A percentile compares a stretch with the other conserved stretches of the same genome.
Evolutionary conservation across 2,797 vertebrate genomes (phyloP).

Genomic region (Nannoperca obscura): DNA sequence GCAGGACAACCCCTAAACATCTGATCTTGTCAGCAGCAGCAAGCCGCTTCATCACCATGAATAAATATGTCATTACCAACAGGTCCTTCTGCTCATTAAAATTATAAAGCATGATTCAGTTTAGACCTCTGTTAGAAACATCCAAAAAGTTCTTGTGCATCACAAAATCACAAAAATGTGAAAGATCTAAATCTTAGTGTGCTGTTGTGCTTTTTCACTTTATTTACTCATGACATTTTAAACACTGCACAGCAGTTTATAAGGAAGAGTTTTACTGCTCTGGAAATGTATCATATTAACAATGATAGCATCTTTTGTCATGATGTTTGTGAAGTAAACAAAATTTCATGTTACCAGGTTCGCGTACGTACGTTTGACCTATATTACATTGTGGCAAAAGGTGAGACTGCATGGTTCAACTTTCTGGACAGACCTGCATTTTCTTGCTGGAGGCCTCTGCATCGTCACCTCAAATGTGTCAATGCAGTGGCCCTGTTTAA

Average conservation of each 20-base stretch:
- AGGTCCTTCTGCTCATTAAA: neutral
- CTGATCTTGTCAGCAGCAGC: neutral
- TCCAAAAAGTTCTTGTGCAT: no score
- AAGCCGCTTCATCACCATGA: neutral
- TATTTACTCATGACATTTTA: no score
- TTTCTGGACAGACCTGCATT: neutral
- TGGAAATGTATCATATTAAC: neutral
- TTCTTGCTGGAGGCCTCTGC: neutral
- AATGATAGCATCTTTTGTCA: neutral
- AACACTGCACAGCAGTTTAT: no score
- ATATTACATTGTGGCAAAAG: neutral
- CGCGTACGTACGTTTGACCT: no score
- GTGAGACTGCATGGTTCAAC: neutral
- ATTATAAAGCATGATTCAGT: neutral
- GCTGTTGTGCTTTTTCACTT: no score
- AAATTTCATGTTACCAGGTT: neutral
- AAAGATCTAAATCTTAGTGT: no score
- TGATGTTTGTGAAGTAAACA: neutral
- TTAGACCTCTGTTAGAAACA: neutral
- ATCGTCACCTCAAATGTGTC: neutral
- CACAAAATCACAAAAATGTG: no score
- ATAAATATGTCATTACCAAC: neutral
- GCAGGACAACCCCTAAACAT: neutral
- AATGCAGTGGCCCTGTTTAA: neutral
- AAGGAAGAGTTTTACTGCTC: neutral